Evolutionary conservation across 2,888 invertebrate species (phyloP).

Genomic region (Macrosoma leucophasiata): DNA sequence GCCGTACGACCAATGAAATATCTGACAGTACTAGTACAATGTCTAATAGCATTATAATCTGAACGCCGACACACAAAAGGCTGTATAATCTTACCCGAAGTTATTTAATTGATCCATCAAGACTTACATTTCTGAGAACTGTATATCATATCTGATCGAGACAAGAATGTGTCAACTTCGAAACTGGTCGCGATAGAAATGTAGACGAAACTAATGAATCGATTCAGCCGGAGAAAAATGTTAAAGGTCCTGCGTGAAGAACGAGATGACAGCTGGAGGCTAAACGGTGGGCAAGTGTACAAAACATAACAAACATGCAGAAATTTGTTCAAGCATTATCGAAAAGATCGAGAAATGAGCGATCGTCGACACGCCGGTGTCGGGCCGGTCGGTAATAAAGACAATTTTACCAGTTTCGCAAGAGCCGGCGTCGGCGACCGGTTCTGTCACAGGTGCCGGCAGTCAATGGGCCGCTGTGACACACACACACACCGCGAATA

Average conservation of each 20-base stretch:
- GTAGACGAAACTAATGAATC: too few species aligned
- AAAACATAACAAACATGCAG: slow-evolving; percentile 11
- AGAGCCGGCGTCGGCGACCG: slow-evolving; percentile 54
- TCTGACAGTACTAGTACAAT: slow-evolving; percentile 1
- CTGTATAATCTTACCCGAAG: too few species aligned
- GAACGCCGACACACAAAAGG: not conserved
- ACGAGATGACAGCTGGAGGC: too few species aligned
- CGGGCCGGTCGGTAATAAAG: slow-evolving; percentile 37
- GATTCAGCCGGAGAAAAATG: too few species aligned
- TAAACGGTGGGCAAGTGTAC: slow-evolving; percentile 9
- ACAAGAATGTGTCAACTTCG: too few species aligned
- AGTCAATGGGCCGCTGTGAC: slow-evolving; percentile 40
- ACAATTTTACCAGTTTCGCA: slow-evolving; percentile 56
- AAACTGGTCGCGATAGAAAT: too few species aligned
- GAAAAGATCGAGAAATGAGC: slow-evolving; percentile 34
- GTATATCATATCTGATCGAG: too few species aligned
- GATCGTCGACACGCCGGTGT: slow-evolving; percentile 37
- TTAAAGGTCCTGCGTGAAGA: too few species aligned
- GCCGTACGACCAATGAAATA: not conserved
- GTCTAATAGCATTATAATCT: not conserved
- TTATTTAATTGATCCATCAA: too few species aligned
- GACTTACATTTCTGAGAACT: too few species aligned
- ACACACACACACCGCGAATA: slow-evolving; percentile 39
- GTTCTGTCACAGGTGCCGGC: slow-evolving; percentile 59
- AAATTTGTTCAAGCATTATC: slow-evolving; percentile 26